Evolutionary conservation across 2,113 vertebrate genomes (phyloP).

Genomic region (Lycocorax pyrrhopterus): DNA sequence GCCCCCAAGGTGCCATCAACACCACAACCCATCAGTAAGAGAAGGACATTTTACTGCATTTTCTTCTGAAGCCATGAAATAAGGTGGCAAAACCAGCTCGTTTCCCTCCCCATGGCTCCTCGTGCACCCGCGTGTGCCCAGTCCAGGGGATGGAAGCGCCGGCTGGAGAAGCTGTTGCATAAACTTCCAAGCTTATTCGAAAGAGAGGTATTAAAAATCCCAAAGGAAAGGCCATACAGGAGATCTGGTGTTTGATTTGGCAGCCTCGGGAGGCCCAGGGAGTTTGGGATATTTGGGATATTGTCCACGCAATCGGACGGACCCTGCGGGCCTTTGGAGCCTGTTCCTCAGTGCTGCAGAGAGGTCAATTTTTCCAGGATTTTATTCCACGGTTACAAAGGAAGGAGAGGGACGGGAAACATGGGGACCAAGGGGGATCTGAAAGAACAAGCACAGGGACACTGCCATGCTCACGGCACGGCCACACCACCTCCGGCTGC

Average conservation of each 20-base stretch:
- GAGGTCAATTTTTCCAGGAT: accelerated
- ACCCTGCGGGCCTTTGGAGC: not conserved
- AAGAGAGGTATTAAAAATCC: not conserved
- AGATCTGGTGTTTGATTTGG: not conserved
- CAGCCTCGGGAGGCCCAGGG: not conserved
- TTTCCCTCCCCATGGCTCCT: not conserved
- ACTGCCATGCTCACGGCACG: not conserved
- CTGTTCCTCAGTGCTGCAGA: accelerated
- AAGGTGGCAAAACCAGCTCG: not conserved
- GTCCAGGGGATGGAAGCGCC: accelerated
- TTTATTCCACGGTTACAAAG: not conserved
- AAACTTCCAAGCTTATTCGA: not conserved
- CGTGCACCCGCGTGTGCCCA: not conserved
- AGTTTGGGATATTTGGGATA: not conserved
- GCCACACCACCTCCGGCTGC: not conserved
- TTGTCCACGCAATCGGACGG: not conserved
- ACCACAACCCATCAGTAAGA: not conserved
- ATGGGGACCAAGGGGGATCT: not conserved
- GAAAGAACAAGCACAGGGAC: conserved; percentile 2
- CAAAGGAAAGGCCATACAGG: not conserved
- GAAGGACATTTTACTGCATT: not conserved
- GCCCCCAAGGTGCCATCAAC: not conserved
- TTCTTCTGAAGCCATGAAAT: not conserved
- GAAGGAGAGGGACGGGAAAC: not conserved
- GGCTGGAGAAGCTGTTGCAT: not conserved